Percentiles rank a stretch among this genome's conserved stretches.
These are phyloP conservation scores for Cryptus viduatorius DNA, from an alignment of 2,888 invertebrate genomes.

Conservation along the genomic window DNA sequence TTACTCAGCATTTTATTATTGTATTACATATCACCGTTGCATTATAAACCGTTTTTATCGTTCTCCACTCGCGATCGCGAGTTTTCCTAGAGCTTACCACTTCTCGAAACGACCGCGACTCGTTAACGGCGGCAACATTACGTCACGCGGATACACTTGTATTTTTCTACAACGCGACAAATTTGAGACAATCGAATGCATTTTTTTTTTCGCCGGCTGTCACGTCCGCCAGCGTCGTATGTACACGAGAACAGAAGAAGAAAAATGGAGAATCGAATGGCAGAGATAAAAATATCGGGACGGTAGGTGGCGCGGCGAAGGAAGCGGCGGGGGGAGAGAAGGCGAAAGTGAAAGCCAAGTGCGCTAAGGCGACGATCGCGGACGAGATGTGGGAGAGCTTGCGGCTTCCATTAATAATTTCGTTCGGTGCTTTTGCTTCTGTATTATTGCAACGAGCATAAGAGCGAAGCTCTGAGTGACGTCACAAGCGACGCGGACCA, in stretches of 20 bases:
- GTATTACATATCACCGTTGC: background rate
- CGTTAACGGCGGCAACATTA: background rate
- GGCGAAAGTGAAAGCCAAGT: slow-evolving; percentile 60
- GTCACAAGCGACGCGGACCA: slow-evolving; percentile 73
- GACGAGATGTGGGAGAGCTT: slow-evolving; percentile 19
- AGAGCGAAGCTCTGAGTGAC: slow-evolving; percentile 69
- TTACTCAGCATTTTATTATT: slow-evolving; percentile 19
- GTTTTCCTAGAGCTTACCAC: background rate
- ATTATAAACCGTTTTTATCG: background rate
- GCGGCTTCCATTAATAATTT: slow-evolving; percentile 66
- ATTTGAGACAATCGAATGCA: background rate
- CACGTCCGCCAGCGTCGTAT: too few relatives aligned
- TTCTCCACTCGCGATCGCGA: background rate
- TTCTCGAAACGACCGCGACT: slow-evolving; percentile 20
- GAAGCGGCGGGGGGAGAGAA: background rate
- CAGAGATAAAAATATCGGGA: slow-evolving; percentile 28
- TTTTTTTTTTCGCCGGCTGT: background rate
- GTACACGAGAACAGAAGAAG: background rate
- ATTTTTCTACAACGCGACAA: background rate
- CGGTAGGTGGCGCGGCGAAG: background rate
- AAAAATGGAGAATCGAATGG: slow-evolving; percentile 7
- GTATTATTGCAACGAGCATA: slow-evolving; percentile 31
- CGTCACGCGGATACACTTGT: background rate
- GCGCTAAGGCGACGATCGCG: background rate
- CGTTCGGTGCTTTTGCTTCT: slow-evolving; percentile 54